Conservation (phyloP, 2,797 vertebrate species). For the Vireo griseus region DNA sequence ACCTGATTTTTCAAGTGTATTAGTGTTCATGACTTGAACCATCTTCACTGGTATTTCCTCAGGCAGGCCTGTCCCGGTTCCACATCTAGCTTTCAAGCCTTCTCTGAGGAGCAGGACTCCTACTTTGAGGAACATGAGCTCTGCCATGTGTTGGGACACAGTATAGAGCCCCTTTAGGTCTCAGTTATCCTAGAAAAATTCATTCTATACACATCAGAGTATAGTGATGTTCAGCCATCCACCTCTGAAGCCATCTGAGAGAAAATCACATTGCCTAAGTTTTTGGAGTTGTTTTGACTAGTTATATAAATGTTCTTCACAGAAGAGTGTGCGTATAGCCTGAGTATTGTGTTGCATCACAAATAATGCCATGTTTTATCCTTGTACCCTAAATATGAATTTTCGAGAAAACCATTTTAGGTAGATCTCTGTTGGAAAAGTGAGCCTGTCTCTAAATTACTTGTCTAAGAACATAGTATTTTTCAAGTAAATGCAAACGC, state of each 20-base stretch:
- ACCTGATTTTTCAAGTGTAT: neutral
- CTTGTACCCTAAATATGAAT: neutral
- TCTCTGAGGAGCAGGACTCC: neutral
- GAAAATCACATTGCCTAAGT: neutral
- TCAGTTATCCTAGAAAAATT: neutral
- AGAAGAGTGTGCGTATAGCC: neutral
- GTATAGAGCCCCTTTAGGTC: neutral
- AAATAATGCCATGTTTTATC: neutral
- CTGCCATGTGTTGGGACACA: neutral
- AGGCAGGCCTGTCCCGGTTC: neutral
- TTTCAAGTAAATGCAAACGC: neutral
- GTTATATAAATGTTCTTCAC: neutral
- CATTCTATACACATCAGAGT: neutral
- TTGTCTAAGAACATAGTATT: neutral
- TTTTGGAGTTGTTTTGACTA: neutral
- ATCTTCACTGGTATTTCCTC: neutral
- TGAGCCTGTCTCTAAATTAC: neutral
- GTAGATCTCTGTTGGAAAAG: neutral
- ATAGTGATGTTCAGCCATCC: neutral
- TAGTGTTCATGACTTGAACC: neutral
- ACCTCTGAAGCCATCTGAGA: neutral
- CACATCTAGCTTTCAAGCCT: neutral
- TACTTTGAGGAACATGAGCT: neutral
- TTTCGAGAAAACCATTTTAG: neutral
- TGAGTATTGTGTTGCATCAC: neutral